phyloP scores from a whole-genome alignment of 2,113 vertebrate species.

The Ardeotis arabs region DNA sequence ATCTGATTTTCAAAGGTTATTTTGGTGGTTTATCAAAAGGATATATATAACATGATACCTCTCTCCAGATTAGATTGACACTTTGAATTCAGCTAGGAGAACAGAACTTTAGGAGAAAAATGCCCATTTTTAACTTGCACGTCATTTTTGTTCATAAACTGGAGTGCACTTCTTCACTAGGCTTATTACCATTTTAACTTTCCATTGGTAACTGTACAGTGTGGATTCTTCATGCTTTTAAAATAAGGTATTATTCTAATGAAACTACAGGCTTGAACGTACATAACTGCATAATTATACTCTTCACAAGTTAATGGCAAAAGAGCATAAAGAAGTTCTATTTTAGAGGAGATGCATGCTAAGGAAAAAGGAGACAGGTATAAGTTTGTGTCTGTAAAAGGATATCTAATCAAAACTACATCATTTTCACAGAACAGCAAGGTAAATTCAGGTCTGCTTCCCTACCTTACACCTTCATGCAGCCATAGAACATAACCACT shows the following conservation, averaged over 20 bases:
- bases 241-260: background rate
- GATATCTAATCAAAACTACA: background rate
- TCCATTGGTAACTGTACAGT: background rate
- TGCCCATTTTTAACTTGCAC: background rate
- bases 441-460: background rate
- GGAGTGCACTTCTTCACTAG: background rate
- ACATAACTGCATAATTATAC: background rate
- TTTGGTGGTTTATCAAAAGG: constrained; percentile 58
- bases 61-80: constrained; percentile 42
- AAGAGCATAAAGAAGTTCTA: background rate
- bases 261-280: background rate
- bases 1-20: constrained; percentile 60
- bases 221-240: background rate
- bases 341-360: background rate
- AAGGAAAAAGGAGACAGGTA: background rate
- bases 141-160: background rate
- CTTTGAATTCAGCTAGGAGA: background rate
- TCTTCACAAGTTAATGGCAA: background rate
- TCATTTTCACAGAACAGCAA: background rate
- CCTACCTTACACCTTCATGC: background rate
- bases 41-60: constrained; percentile 47
- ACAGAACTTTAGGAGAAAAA: constrained; percentile 11
- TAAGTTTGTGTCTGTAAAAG: background rate
- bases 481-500: background rate
- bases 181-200: background rate